Evolutionary conservation across 2,797 vertebrate genomes (phyloP).

Genomic region (Cichlasoma orientale): DNA sequence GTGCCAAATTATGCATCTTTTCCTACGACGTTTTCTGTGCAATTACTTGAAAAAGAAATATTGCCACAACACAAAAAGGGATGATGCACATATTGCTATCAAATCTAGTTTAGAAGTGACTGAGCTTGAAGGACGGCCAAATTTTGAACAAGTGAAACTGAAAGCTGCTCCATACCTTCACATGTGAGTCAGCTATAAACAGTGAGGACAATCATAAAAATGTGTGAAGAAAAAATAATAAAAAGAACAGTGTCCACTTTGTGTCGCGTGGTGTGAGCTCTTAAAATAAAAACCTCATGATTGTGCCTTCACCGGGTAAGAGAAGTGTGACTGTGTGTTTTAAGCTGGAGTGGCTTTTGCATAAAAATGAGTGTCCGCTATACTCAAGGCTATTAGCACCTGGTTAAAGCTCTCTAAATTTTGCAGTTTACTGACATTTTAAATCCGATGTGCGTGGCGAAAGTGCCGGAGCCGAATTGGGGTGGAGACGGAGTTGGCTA

Average conservation of each 20-base stretch:
- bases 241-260: neutral
- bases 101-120: conserved; percentile 35
- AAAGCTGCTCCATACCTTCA: conserved; percentile 4
- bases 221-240: neutral
- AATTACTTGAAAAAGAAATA: neutral
- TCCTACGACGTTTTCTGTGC: neutral
- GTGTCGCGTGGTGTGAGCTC: neutral
- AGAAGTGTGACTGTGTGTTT: conserved; percentile 26
- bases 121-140: neutral
- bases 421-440: neutral
- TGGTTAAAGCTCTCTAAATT: neutral
- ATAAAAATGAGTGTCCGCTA: neutral
- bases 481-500: neutral
- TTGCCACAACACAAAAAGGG: neutral
- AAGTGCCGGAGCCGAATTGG: neutral
- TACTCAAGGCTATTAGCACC: neutral
- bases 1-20: neutral
- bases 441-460: neutral
- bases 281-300: conserved; percentile 19
- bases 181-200: neutral
- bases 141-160: conserved; percentile 20
- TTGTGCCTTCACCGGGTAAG: conserved; percentile 23
- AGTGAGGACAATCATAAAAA: neutral
- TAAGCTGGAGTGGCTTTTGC: neutral
- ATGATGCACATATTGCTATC: conserved; percentile 9